Conservation (phyloP, 2,888 invertebrate genomes). For the Ischnura elegans region DNA sequence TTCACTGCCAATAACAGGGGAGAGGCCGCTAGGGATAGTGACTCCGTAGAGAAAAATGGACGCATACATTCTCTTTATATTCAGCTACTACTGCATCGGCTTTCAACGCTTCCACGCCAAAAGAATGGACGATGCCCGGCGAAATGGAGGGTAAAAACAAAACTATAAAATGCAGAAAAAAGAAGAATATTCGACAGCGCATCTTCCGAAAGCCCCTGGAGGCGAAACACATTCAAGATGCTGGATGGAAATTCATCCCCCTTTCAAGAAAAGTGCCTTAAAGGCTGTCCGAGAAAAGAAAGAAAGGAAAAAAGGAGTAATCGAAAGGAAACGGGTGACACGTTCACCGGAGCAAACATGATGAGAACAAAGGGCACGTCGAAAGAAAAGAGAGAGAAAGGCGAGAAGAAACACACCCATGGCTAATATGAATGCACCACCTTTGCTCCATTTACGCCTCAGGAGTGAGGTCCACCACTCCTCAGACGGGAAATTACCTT, state of each 20-base stretch:
- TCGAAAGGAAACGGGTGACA: slow-evolving; percentile 21
- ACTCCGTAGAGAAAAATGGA: background rate
- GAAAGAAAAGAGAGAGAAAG: background rate
- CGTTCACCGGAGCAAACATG: background rate
- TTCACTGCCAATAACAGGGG: background rate
- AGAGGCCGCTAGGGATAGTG: background rate
- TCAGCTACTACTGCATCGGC: slow-evolving; percentile 5
- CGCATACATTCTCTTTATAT: slow-evolving; percentile 20
- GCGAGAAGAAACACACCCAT: background rate
- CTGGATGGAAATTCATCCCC: background rate
- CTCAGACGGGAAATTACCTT: background rate
- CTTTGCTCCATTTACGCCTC: background rate
- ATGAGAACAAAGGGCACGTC: background rate
- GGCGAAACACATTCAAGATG: slow-evolving; percentile 19
- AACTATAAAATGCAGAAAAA: background rate
- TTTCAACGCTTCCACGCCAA: slow-evolving; percentile 6
- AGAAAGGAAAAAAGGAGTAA: background rate
- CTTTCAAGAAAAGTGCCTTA: slow-evolving; percentile 14
- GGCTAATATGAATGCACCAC: background rate
- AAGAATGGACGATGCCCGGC: slow-evolving; percentile 24
- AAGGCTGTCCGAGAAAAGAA: slow-evolving; percentile 6
- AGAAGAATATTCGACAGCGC: background rate
- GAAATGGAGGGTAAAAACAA: background rate
- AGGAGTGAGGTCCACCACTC: background rate
- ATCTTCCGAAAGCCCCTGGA: background rate